A percentile compares a stretch with the other conserved stretches of the same genome.
Evolutionary conservation across 2,113 vertebrate species (phyloP).

Genomic region (Larimichthys polyactis): DNA sequence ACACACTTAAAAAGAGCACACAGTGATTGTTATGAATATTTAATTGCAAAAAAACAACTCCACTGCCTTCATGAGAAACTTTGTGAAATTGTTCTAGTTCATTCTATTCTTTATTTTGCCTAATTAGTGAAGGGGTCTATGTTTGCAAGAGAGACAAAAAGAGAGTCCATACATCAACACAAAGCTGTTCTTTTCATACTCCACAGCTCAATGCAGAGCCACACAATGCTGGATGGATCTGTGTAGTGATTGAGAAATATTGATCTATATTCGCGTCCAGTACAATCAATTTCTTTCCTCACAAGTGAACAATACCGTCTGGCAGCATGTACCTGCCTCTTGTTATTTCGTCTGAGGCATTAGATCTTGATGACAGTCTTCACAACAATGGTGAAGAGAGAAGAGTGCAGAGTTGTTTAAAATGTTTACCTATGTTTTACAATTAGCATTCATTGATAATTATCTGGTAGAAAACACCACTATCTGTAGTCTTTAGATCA

Average conservation of each 20-base stretch:
- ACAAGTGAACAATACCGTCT: slow-evolving; percentile 46
- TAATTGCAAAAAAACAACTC: slow-evolving; percentile 20
- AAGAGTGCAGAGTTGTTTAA: not conserved
- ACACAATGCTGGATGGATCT: slow-evolving; percentile 32
- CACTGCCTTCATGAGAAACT: slow-evolving; percentile 11
- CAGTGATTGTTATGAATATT: slow-evolving; percentile 30
- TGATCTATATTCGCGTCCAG: slow-evolving; percentile 55
- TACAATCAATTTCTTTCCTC: slow-evolving; percentile 45
- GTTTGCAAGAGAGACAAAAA: not conserved
- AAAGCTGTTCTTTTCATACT: not conserved
- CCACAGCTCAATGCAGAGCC: slow-evolving; percentile 38
- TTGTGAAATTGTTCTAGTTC: not conserved
- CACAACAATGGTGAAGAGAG: not conserved
- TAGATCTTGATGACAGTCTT: not conserved
- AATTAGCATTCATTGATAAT: not conserved
- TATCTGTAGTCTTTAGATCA: not conserved
- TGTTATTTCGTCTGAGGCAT: not conserved
- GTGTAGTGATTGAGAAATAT: slow-evolving; percentile 52
- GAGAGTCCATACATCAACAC: slow-evolving; percentile 36
- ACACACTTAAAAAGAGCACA: not conserved
- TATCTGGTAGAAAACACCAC: not conserved
- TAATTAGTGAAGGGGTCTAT: not conserved
- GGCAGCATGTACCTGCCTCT: not conserved
- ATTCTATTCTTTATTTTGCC: not conserved
- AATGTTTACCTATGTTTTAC: not conserved